These are phyloP conservation scores for Anthrax anthrax DNA, from an alignment of 2,888 invertebrate genomes.

Conservation along the genomic window DNA sequence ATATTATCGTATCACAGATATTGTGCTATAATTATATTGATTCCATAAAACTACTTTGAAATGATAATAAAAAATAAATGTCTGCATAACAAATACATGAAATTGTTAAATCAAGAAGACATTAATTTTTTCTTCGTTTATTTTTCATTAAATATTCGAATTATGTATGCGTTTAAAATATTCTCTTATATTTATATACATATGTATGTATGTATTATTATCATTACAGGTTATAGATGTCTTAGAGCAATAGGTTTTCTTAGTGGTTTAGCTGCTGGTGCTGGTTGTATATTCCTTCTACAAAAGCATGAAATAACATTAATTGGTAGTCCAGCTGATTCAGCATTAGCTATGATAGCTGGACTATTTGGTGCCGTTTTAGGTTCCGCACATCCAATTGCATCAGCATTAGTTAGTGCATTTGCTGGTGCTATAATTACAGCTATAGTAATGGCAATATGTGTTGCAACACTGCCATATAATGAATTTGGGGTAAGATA, in stretches of 20 bases:
- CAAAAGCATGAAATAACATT: constrained; percentile 66
- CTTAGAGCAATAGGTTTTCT: constrained; percentile 80
- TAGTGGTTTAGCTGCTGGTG: constrained; percentile 74
- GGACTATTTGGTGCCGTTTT: constrained; percentile 32
- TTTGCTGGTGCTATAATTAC: constrained; percentile 32
- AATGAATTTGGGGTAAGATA: constrained; percentile 34
- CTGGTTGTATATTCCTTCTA: constrained; percentile 66
- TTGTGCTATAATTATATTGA: too few species aligned
- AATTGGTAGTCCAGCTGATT: constrained; percentile 42
- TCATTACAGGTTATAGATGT: constrained; percentile 67
- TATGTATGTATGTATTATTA: too few species aligned
- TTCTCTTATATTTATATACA: too few species aligned
- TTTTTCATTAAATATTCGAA: too few species aligned
- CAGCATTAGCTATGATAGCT: constrained; percentile 31
- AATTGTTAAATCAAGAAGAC: too few species aligned
- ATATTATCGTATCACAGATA: too few species aligned
- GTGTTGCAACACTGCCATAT: constrained; percentile 34
- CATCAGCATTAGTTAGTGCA: constrained; percentile 29
- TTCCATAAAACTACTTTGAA: too few species aligned
- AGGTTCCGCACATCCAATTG: constrained; percentile 34
- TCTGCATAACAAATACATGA: too few species aligned
- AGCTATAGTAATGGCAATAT: constrained; percentile 32
- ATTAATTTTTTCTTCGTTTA: too few species aligned
- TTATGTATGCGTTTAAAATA: too few species aligned
- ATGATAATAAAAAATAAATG: too few species aligned